Evolutionary conservation across 2,888 invertebrate genomes (phyloP), one percentile per base, ranked within the genome.

Genomic region (Hipparchia semele): DNA sequence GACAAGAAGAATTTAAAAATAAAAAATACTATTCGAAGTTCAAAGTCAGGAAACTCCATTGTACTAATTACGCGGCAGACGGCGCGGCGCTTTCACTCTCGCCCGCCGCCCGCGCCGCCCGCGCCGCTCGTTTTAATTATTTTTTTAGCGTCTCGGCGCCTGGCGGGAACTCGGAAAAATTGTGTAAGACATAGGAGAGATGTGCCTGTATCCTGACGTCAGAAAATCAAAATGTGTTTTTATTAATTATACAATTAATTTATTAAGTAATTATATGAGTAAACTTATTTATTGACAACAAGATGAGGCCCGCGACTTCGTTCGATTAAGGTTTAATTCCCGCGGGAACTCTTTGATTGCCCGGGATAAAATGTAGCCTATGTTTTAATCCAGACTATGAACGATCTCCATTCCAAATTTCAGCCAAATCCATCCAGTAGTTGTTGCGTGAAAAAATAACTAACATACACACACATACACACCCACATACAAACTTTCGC

Each of bases 81-180:
- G 92, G 93, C 92, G 92, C 82, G 92, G 92, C 82, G 92, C 92
- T 94, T 92, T 93, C 93, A 84, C 92, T 93, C 88, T 94, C 92
- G 87, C 84, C 72, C 89, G 91, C 81, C 72, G 67, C 71, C 58
- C 66, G 53, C 72, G 72, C 72, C 49, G 49, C 49, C 58, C 66
- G 59, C 59, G 59, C 59, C 90, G 92, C 88, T 86, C 88, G 90
- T 92, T 93, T 94, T 93, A 93, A 94, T 93, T 94, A 90, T 93
- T 94, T 94, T 93, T 94, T 94, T 91, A 91, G 88, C 94, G 94
- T 94, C 94, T 92, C 92, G 93, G 87, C 93, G 94, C 93, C 94
- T 93, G 92, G 91, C 91, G 91, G 89, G 88, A 87, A 84, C 86
- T 85, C 85, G 88, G 89, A 93, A 94, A 94, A 94, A 91, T 86